Evolutionary conservation across 2,888 invertebrate genomes (phyloP).

Genomic region (Amiota minor): DNA sequence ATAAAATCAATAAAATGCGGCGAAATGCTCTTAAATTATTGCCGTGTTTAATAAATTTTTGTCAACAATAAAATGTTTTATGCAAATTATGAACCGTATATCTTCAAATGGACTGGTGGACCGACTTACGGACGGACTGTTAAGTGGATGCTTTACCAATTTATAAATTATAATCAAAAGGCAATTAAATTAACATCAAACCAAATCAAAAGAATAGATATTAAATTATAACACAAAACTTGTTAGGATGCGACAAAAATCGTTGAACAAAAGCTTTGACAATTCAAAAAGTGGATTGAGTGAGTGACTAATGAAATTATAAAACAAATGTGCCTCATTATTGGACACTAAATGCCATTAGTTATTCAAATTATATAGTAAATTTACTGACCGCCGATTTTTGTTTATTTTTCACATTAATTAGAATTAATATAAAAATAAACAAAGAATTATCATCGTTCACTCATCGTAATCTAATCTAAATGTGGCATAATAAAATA

Average conservation of each 20-base stretch:
- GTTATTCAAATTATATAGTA: slow-evolving; percentile 55
- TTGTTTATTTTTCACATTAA: no score
- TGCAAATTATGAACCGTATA: slow-evolving; percentile 56
- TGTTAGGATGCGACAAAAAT: neutral
- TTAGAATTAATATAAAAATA: no score
- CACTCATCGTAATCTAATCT: no score
- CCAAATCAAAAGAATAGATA: neutral
- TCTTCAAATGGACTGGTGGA: slow-evolving; percentile 29
- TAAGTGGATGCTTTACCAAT: neutral
- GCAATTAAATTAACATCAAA: neutral
- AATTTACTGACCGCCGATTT: no score
- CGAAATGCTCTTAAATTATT: slow-evolving; percentile 22
- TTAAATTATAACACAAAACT: slow-evolving; percentile 11
- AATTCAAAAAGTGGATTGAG: neutral
- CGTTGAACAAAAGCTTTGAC: no score
- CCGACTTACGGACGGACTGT: neutral
- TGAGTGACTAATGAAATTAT: slow-evolving; percentile 64
- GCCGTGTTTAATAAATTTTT: slow-evolving; percentile 50
- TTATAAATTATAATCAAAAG: neutral
- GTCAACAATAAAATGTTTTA: slow-evolving; percentile 65
- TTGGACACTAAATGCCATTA: slow-evolving; percentile 65
- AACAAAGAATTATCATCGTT: no score
- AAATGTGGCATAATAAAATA: no score
- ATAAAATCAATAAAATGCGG: slow-evolving; percentile 43
- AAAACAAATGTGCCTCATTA: slow-evolving; percentile 67